Base-by-base conservation (phyloP, 2,797 vertebrate species). In the Sardinella longiceps region DNA sequence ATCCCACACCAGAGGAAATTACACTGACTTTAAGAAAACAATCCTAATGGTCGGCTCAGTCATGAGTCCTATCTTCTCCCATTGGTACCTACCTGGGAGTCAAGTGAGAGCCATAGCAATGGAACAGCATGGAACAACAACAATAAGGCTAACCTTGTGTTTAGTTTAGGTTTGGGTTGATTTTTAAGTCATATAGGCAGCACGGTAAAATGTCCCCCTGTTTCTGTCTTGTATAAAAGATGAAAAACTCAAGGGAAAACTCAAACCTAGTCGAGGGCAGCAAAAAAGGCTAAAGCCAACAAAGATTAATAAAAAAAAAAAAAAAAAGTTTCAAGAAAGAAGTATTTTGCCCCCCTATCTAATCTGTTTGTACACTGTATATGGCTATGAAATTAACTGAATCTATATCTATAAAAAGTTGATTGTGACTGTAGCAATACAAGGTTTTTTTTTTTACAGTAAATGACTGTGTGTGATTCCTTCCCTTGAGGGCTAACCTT, bases 1-100 rank as follows among this genome's bases (percentile, higher is more conserved):
- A 2, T 85, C 58, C 87, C 83, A 83, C 80, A 86, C 66, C 66
- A 85, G 87, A 93, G 92, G 93, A 94, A 93, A 91, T 92, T 87
- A 88, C 87, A 70, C 80, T 60, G 14, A 39, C 53, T 81, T 84
- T 51, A 25, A 80, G 20, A 30, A 80, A 48, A 70, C n/a, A 83
- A 46, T 66, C 25, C 39, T 46, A 45, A 63, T 7, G 30, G 18
- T 83, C 7, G 66, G 5, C 39, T 63, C 11, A 33, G 63, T 28
- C 1, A 10, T 33, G 63, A 28, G 28, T 20, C 30, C 12, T n/a
- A 37, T 74, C 66, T 33, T 74, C 66, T 15, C 30, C 30, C 14
- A 28, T 9, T 63, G 60, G 0, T 63, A 2, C 11, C 53, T 63
- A 2, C 11, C 53, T 63, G 56, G n/a, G 23, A 60, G n/a, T 7